Base-by-base conservation (phyloP, 2,888 invertebrate species). In the Drosophila limbata region DNA sequence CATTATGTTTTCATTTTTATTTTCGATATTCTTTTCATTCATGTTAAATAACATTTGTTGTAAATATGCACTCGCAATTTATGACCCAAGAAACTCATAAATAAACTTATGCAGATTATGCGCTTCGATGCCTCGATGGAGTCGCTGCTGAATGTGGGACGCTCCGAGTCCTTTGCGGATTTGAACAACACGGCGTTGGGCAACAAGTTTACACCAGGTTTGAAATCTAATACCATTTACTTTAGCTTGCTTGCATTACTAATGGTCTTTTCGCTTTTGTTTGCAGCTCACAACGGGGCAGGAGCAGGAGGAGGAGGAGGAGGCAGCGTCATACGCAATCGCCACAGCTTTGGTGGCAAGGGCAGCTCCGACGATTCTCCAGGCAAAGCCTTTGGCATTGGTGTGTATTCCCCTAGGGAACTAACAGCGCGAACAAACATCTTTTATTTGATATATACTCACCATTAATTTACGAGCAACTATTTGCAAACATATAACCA, bases 141-240 rank as follows among this genome's bases (percentile, higher is more conserved):
- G 92, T 96, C 96, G 33, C 93, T 96, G 74, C 92, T 94, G 35
- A 95, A 95, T 52, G 95, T 96, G 78, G 95, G 95, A 17, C 95
- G 97, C 35, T 97, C 97, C 31, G 97, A 97, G 91, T 97, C 97
- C 91, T 96, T 97, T 82, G 96, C 96, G 19, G 97, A 97, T 93
- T 93, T 97, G 13, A 96, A 95, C 87, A 95, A 95, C 74, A 96
- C 96, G 37, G 79, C 88, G 33, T 35, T 88, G 51, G 84, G 81
- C 73, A 86, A 64, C 57, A 76, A 75, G 53, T 81, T 82, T 66
- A 69, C 84, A 15, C 82, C 89, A 72, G 84, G 85, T 89, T 44
- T 51, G 69, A 59, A 39, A 67, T 42, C 42, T 56, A 25, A 64
- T 50, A 60, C 19, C 10, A 8, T 59, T 15, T 15, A 0, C 15